Evolutionary conservation across 2,797 vertebrate genomes (phyloP), one percentile per base, ranked within the genome.

Genomic region (Peromyscus aztecus): DNA sequence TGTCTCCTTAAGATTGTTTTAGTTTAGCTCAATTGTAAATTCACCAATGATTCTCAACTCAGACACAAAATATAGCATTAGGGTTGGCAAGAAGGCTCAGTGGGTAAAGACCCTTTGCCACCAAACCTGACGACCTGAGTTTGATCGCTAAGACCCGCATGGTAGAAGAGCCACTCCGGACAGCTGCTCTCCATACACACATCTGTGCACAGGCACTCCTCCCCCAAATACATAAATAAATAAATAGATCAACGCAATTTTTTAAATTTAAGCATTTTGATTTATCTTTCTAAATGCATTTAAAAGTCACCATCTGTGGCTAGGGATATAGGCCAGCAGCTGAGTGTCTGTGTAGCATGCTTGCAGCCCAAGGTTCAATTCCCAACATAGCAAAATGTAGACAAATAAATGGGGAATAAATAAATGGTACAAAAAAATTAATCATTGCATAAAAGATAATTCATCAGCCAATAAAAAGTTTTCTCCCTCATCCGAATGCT

Each of bases 211-310:
- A 80, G 21, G 27, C 3, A n/a, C 27, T 27, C 43, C 43, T 77
- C 40, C 24, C 43, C 1, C 27, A 73, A 40, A 34, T 1, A 69
- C 6, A n/a, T n/a, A 17, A 24, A 57, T 24, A 17, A 23, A 59
- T 61, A 31, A 31, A 9, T 61, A 81, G 19, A 63, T 40, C 14
- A 23, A 37, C 27, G 21, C 7, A 52, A 27, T 71, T 21, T 73
- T 69, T 49, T 29, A 37, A 76, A 40, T 37, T 31, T 75, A 88
- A 40, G n/a, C 24, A 88, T 46, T 85, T 71, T 69, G 37, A 94
- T 92, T 91, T 97, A 67, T 49, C 29, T 83, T 73, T 75, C 61
- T 24, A 78, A 82, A 84, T 43, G 63, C 2, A 77, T 34, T 90
- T 73, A 92, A 71, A 85, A 73, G 31, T 71, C 23, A 87, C 6